Percentiles rank a stretch among this genome's conserved stretches.
These are phyloP conservation scores for Eulemur rufifrons DNA, from an alignment of 2,113 vertebrate genomes.

Conservation along the genomic window DNA sequence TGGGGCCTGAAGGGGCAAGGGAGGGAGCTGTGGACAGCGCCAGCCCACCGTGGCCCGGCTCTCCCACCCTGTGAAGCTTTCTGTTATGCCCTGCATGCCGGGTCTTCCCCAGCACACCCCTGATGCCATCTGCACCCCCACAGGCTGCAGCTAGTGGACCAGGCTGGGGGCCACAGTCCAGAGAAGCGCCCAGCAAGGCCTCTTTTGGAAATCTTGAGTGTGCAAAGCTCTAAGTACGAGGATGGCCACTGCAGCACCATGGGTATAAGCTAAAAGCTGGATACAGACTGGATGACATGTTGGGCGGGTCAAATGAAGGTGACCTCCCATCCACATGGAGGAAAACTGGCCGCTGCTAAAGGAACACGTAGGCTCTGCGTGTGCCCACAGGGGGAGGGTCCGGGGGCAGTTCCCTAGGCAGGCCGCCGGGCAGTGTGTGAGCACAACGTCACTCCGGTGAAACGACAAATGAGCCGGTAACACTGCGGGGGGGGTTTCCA, in stretches of 20 bases:
- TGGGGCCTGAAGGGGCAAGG: neutral
- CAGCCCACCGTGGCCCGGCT: neutral
- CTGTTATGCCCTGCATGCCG: neutral
- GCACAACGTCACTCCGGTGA: neutral
- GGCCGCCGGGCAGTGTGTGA: neutral
- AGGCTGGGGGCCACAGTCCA: neutral
- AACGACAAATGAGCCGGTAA: neutral
- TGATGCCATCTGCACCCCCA: fast-evolving
- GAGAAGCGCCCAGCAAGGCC: neutral
- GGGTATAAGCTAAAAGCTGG: neutral
- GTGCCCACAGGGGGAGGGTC: too few species aligned
- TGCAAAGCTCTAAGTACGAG: neutral
- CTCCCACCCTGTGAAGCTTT: fast-evolving
- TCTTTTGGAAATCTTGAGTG: neutral
- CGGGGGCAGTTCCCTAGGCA: neutral
- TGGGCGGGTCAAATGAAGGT: too few species aligned
- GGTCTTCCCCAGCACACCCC: fast-evolving
- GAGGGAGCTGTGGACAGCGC: fast-evolving
- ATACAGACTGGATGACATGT: fast-evolving
- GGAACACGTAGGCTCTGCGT: fast-evolving
- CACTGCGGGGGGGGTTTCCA: too few species aligned
- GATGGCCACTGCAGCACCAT: neutral
- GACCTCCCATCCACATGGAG: neutral
- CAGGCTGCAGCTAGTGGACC: neutral
- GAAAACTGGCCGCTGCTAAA: neutral